Evolutionary conservation across 1,140 invertebrate species (phyloP), one percentile per base, ranked within the genome.

Genomic region (Matsumurasca onukii): DNA sequence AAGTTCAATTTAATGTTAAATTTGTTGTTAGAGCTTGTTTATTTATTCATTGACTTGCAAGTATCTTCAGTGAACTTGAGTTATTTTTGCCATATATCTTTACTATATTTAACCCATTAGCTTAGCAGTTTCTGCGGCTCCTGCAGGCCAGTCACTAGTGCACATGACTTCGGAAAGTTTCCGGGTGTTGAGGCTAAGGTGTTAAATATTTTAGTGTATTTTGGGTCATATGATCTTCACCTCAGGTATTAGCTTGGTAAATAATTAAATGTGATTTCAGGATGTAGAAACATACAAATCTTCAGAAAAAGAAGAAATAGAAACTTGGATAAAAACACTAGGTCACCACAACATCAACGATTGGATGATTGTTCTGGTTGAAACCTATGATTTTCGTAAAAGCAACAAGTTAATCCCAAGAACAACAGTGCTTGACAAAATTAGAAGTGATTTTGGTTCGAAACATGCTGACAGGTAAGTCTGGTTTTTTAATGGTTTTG

Each of bases 301-400:
- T 61, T 88, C 82, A 62, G 84, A 94, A 9, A 89, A 88, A 81
- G 95, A 98, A 78, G 92, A 94, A 73, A 92, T 98, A 72, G 89
- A 93, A 78, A 80, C 82, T 73, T 98, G 96, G 95, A 80, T 95
- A 20, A 90, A 89, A 75, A 85, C 87, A 73, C 80, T 98, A 69
- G 86, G 85, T 71, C 85, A 86, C 68, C 85, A 86, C 76, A 88
- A 90, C 64, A 88, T 97, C 62, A 83, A 87, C 68, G 95, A 98
- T 80, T 98, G 95, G 95, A 87, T 98, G 85, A 93, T 98, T 75
- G 86, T 98, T 57, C 81, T 97, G 69, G 93, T 98, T 31, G 94
- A 96, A 81, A 93, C 91, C 62, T 91, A 94, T 80, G 95, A 98
- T 81, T 89, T 91, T 75, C 90, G 92, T 75, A 93, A 93, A 79